phyloP scores from a whole-genome alignment of 2,113 vertebrate genomes.

The Scartelaos histophorus region DNA sequence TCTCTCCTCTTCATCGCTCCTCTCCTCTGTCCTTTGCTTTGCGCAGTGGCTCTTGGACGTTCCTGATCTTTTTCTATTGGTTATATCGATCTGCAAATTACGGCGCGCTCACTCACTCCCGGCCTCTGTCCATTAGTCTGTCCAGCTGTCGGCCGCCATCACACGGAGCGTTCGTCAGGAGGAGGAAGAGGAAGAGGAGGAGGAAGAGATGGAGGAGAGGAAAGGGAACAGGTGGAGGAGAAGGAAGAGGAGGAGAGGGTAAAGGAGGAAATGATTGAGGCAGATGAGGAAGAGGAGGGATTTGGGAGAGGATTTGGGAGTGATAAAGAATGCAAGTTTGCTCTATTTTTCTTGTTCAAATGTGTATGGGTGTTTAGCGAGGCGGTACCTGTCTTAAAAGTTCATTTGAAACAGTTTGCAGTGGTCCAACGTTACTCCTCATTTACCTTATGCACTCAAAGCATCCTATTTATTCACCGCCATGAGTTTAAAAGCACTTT shows the following conservation, averaged over 20 bases:
- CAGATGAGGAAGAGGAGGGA: background rate
- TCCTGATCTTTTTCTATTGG: conserved; percentile 10
- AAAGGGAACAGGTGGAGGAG: background rate
- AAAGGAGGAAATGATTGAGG: no score
- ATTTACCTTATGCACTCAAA: no score
- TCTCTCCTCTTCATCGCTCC: background rate
- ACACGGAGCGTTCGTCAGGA: conserved; percentile 15
- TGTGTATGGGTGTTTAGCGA: background rate
- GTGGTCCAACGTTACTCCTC: no score
- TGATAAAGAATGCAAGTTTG: background rate
- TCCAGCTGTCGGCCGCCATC: conserved; percentile 30
- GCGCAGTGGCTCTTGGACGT: background rate
- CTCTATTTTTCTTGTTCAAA: background rate
- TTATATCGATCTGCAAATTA: conserved; percentile 19
- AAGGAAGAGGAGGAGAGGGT: background rate
- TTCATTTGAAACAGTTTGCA: no score
- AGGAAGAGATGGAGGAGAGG: no score
- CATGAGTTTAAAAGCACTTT: no score
- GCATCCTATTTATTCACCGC: no score
- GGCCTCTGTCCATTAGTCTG: conserved; percentile 18
- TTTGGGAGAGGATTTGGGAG: conserved; percentile 1
- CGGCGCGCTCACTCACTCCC: conserved; percentile 19
- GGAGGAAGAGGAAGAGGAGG: background rate
- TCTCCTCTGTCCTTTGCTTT: background rate
- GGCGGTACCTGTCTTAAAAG: no score